Evolutionary conservation across 2,888 invertebrate species (phyloP).

Genomic region (Eupeodes latifasciatus): DNA sequence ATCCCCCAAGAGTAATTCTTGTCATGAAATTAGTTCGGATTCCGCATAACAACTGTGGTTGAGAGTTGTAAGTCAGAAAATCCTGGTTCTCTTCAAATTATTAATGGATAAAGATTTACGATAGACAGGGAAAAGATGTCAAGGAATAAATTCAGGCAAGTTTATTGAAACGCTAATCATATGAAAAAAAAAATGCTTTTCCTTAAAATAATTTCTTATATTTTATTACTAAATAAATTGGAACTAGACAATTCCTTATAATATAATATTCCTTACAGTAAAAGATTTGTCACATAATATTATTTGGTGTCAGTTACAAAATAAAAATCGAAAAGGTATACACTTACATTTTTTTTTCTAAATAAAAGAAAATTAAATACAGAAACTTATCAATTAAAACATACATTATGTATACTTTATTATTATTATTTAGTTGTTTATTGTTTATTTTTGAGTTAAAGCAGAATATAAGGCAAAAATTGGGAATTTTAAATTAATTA

Average conservation of each 20-base stretch:
- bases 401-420: slow-evolving; percentile 39
- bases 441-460: slow-evolving; percentile 38
- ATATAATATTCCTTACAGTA: slow-evolving; percentile 45
- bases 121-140: too few species aligned
- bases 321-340: slow-evolving; percentile 49
- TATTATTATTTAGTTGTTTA: slow-evolving; percentile 12
- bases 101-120: too few species aligned
- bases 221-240: slow-evolving; percentile 64
- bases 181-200: background rate
- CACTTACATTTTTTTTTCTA: background rate
- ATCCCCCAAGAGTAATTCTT: too few species aligned
- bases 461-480: slow-evolving; percentile 58
- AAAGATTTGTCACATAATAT: slow-evolving; percentile 73
- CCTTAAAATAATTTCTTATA: slow-evolving; percentile 27
- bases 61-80: too few species aligned
- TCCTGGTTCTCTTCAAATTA: too few species aligned
- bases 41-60: too few species aligned
- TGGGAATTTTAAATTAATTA: slow-evolving; percentile 19
- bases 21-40: too few species aligned
- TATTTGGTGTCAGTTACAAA: slow-evolving; percentile 74
- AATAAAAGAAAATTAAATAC: background rate
- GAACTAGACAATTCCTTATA: slow-evolving; percentile 58
- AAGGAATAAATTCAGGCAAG: too few species aligned
- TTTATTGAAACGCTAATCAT: too few species aligned
- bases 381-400: background rate